Percentiles rank a stretch among this genome's conserved stretches.
Evolutionary conservation across 2,113 vertebrate genomes (phyloP).

Genomic region (Pitta sordida): DNA sequence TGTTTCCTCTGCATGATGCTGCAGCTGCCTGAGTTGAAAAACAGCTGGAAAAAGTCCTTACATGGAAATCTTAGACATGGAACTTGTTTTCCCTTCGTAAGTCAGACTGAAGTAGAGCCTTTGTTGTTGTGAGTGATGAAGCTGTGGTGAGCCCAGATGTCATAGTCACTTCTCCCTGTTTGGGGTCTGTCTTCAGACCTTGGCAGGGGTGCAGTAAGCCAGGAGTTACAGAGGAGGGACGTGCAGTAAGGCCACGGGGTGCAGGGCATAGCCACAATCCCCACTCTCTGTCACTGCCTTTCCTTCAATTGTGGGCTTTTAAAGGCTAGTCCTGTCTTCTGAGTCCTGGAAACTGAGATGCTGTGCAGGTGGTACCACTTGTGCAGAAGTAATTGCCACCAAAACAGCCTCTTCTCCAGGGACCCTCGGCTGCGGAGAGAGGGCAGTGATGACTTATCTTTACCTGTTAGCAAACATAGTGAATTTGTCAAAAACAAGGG

Average conservation of each 20-base stretch:
- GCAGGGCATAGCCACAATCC: not conserved
- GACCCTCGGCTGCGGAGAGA: not conserved
- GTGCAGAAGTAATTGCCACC: not conserved
- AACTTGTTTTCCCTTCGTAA: not conserved
- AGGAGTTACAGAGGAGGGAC: not conserved
- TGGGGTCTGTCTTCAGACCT: not conserved
- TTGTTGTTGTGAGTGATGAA: not conserved
- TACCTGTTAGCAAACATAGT: not conserved
- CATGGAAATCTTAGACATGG: constrained; percentile 3
- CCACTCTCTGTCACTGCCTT: rapidly evolving
- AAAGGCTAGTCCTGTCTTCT: not conserved
- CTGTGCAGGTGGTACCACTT: constrained; percentile 5
- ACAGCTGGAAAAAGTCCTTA: not conserved
- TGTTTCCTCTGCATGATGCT: not conserved
- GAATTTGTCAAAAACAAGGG: not conserved
- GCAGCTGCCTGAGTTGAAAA: not conserved
- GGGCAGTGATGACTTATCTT: constrained; percentile 14
- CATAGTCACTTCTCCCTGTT: not conserved
- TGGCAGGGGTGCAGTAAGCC: not conserved
- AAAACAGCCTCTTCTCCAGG: constrained; percentile 13
- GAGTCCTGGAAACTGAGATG: not conserved
- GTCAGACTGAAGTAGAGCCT: not conserved
- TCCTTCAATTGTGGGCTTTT: not conserved
- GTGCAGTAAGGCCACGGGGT: not conserved
- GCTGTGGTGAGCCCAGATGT: not conserved